A percentile compares a stretch with the other conserved stretches of the same genome.
Conservation (phyloP, 2,113 vertebrate genomes). For the Hydrolagus affinis region DNA sequence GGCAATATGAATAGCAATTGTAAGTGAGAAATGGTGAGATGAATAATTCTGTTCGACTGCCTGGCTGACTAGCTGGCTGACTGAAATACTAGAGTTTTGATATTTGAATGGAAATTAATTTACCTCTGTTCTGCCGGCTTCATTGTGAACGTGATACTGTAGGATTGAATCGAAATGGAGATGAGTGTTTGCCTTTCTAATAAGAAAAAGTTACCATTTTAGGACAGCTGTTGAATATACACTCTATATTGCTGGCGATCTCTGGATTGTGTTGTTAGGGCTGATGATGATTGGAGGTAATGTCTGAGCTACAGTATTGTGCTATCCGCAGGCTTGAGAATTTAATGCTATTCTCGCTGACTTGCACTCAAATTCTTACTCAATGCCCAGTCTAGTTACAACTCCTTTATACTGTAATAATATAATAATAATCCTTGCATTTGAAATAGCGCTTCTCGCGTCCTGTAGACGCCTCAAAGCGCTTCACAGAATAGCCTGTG, state of each 20-base stretch:
- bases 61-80: not conserved
- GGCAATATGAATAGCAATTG: not conserved
- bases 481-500: no score
- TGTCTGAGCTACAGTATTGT: not conserved
- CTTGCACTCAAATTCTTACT: not conserved
- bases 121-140: not conserved
- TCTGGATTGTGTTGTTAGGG: not conserved
- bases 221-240: conserved; percentile 2
- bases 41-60: not conserved
- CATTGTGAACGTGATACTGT: not conserved
- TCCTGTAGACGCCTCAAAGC: no score
- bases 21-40: not conserved
- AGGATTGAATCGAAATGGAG: not conserved
- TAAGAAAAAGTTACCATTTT: not conserved
- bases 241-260: not conserved
- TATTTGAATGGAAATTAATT: not conserved
- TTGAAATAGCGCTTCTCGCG: no score
- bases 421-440: no score
- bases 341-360: not conserved
- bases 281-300: not conserved
- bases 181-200: not conserved
- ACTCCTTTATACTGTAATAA: no score
- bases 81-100: not conserved
- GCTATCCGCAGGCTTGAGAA: not conserved
- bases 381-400: no score